These are phyloP conservation scores for Melanotaenia nigrans DNA, from an alignment of 2,797 vertebrate genomes.

Conservation along the genomic window DNA sequence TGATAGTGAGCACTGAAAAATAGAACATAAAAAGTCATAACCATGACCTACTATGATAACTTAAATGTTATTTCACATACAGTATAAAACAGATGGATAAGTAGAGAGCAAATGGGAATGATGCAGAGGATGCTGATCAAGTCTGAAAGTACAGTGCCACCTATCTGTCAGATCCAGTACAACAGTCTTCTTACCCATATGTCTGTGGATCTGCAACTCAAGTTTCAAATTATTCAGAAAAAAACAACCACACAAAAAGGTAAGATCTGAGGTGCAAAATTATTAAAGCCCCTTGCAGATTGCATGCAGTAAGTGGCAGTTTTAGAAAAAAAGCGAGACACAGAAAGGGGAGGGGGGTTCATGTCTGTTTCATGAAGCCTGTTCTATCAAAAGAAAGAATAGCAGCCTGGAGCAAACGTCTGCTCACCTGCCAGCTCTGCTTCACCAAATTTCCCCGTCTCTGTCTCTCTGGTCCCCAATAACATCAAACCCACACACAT, in stretches of 20 bases:
- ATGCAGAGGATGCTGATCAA: constrained; percentile 73
- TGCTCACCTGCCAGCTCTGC: constrained; percentile 86
- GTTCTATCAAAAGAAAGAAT: constrained; percentile 87
- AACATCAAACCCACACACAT: constrained; percentile 39
- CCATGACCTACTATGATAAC: constrained; percentile 87
- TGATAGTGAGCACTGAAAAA: constrained; percentile 84
- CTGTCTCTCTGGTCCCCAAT: constrained; percentile 3
- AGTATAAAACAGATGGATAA: constrained; percentile 31
- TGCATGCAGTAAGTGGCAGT: constrained; percentile 87
- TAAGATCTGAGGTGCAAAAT: constrained; percentile 89
- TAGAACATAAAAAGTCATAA: constrained; percentile 80
- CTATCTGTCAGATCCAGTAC: constrained; percentile 90
- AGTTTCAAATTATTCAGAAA: constrained; percentile 81
- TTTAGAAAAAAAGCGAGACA: constrained; percentile 45
- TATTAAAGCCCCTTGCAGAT: constrained; percentile 90
- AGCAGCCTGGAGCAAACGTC: constrained; percentile 86
- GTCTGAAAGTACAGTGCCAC: constrained; percentile 96
- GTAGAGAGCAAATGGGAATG: constrained; percentile 31
- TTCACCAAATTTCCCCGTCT: constrained; percentile 37
- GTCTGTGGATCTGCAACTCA: constrained; percentile 82
- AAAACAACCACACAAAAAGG: constrained; percentile 59
- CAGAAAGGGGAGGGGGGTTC: constrained; percentile 24
- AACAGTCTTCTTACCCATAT: constrained; percentile 80
- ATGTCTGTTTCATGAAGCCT: constrained; percentile 84
- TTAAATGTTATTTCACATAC: constrained; percentile 80